phyloP scores from a whole-genome alignment of 2,113 vertebrate genomes.

The Triplophysa siluroides region DNA sequence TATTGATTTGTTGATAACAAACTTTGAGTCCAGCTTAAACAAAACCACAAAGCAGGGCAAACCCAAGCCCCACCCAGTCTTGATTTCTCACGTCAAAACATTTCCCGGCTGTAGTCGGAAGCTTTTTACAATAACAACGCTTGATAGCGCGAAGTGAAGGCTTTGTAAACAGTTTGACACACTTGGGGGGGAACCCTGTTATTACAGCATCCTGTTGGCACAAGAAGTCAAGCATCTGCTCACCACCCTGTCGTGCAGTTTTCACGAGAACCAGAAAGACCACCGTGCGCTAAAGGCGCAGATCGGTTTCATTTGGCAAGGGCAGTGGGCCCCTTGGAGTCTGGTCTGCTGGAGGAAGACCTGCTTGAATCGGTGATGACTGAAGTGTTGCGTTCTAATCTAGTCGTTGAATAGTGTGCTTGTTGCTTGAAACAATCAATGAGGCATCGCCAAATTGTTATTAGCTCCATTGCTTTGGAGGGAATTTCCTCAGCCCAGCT shows the following conservation, averaged over 20 bases:
- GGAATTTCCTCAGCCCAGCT: not conserved
- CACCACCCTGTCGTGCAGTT: constrained; percentile 46
- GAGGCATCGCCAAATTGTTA: not conserved
- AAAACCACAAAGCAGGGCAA: constrained; percentile 23
- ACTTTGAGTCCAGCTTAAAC: not conserved
- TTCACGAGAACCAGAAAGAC: constrained; percentile 45
- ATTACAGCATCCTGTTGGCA: constrained; percentile 69
- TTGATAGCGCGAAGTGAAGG: constrained; percentile 46
- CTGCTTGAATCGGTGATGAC: not conserved
- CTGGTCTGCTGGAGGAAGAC: not conserved
- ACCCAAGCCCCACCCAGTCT: constrained; percentile 22
- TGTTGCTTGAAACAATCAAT: not conserved
- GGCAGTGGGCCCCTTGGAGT: not conserved
- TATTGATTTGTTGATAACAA: not conserved
- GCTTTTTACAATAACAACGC: constrained; percentile 54
- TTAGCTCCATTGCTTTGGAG: not conserved
- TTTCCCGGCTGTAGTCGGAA: constrained; percentile 59
- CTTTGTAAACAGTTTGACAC: constrained; percentile 58
- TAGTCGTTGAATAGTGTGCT: not conserved
- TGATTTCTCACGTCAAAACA: constrained; percentile 60
- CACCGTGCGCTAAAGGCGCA: not conserved
- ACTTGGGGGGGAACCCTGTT: constrained; percentile 51
- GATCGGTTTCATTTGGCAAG: not conserved
- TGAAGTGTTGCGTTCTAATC: not conserved
- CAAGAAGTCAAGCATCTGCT: constrained; percentile 58